phyloP scores from a whole-genome alignment of 2,113 vertebrate species.

The Aspidoscelis tigris region DNA sequence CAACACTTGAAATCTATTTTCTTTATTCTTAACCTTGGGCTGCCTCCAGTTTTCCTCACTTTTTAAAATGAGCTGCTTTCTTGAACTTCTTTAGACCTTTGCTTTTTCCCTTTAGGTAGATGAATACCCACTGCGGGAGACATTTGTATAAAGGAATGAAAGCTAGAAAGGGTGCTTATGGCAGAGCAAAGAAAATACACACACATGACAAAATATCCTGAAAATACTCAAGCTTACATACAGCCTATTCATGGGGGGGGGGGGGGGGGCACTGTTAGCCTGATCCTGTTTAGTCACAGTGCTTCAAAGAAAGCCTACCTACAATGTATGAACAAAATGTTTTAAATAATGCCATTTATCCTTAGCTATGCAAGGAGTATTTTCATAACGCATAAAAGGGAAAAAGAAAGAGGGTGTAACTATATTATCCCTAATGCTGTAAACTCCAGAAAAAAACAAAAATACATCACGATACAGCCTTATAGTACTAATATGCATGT shows the following conservation, averaged over 20 bases:
- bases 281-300: constrained; percentile 58
- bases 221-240: constrained; percentile 37
- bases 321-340: constrained; percentile 10
- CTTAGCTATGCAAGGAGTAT: constrained; percentile 37
- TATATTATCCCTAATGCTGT: constrained; percentile 49
- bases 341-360: constrained; percentile 37
- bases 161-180: constrained; percentile 29
- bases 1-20: constrained; percentile 72
- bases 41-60: constrained; percentile 57
- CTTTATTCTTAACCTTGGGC: constrained; percentile 69
- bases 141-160: constrained; percentile 40
- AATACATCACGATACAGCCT: constrained; percentile 46
- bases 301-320: constrained; percentile 34
- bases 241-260: constrained; percentile 61
- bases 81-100: constrained; percentile 65
- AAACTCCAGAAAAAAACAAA: constrained; percentile 18
- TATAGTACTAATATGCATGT: constrained; percentile 39
- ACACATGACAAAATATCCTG: constrained; percentile 26
- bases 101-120: not conserved
- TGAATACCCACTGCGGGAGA: constrained; percentile 13
- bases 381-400: constrained; percentile 49
- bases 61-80: constrained; percentile 64
- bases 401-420: not conserved
- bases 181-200: constrained; percentile 46
- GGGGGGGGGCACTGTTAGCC: constrained; percentile 46